Evolutionary conservation across 2,888 invertebrate genomes (phyloP), one percentile per base, ranked within the genome.

Genomic region (Calameuta filiformis): DNA sequence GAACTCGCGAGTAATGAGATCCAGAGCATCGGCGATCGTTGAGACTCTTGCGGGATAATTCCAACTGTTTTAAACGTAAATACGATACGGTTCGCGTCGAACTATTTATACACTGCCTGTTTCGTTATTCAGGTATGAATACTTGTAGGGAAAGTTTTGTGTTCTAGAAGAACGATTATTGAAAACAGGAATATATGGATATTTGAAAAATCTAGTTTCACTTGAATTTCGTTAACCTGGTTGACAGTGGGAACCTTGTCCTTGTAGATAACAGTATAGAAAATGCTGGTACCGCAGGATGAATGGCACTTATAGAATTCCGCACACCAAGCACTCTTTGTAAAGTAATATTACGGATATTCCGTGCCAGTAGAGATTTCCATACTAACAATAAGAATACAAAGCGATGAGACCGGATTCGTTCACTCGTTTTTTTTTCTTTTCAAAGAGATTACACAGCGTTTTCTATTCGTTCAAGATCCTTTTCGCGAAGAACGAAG

Each of bases 401-500:
- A 56, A 23, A 23, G 23, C 56, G 23, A 9, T 9, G 56, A 56
- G 9, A 9, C 23, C 23, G 9, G 56, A 23, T 23, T 56, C 56
- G 6, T 23, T 23, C 9, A 23, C 35, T 35, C 12, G 3, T 3
- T 35, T 35, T 9, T 56, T 40, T 56, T 6, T 0, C 1, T 23
- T 23, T 15, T 6, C 56, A 56, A 23, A 23, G 15, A 56, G 23
- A 56, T 56, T 9, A 23, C 23, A 56, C 23, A 9, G 56, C 23
- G 56, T 56, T 9, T 15, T 23, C 56, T 23, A 9, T 56, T 35
- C 34, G n/a, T 73, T 56, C 68, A 68, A 34, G 37, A 73, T 69
- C 75, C 34, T 34, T n/a, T 75, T 56, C 15, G 73, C 76, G 69
- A 75, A 73, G 37, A 68, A 76, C 34, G 71, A 35, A 75, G 68